phyloP scores from a whole-genome alignment of 2,113 vertebrate species.

The Pardalotus punctatus region DNA sequence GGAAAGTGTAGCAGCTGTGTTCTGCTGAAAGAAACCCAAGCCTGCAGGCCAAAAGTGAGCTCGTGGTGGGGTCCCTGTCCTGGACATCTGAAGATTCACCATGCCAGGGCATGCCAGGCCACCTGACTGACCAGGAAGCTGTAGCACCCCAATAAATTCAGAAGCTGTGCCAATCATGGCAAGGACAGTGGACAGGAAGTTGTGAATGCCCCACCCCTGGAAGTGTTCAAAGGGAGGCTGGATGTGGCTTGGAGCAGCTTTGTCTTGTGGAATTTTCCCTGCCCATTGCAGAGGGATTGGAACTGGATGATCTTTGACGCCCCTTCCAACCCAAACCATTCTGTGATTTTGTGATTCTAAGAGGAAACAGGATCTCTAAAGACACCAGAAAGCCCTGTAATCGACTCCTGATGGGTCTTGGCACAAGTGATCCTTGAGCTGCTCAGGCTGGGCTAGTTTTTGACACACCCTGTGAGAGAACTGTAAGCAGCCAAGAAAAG shows the following conservation, averaged over 20 bases:
- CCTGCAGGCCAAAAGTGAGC: not conserved
- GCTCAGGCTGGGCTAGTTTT: not conserved
- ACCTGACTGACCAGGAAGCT: not conserved
- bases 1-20: not conserved
- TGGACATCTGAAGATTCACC: not conserved
- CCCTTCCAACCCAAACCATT: not conserved
- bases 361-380: not conserved
- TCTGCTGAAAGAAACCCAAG: not conserved
- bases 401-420: not conserved
- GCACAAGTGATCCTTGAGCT: not conserved
- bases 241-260: not conserved
- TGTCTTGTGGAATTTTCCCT: not conserved
- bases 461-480: not conserved
- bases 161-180: not conserved
- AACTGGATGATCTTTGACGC: not conserved
- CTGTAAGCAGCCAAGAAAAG: conserved; percentile 32
- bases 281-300: not conserved
- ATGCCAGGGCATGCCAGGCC: not conserved
- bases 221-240: not conserved
- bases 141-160: not conserved
- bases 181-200: not conserved
- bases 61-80: not conserved
- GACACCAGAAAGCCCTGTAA: not conserved
- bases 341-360: not conserved
- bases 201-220: not conserved